These are phyloP conservation scores for Tokudaia tokunoshimensis DNA, from an alignment of 2,797 vertebrate species.

Conservation along the genomic window DNA sequence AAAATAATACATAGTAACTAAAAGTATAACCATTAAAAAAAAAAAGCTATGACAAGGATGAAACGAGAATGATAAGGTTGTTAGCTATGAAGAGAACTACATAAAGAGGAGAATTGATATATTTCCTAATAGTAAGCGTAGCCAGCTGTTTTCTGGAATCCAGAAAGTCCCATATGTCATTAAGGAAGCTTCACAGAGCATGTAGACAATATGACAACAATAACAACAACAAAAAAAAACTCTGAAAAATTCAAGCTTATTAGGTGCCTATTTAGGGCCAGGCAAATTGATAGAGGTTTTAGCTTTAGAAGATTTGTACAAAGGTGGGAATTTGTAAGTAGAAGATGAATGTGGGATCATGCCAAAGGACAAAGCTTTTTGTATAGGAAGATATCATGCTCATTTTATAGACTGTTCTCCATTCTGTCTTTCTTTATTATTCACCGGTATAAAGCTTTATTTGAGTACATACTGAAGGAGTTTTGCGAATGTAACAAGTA, in stretches of 20 bases:
- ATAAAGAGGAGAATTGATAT: background rate
- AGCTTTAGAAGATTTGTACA: background rate
- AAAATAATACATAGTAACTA: background rate
- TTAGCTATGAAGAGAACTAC: background rate
- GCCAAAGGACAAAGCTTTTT: background rate
- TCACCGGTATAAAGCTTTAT: background rate
- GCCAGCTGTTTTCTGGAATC: background rate
- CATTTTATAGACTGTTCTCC: background rate
- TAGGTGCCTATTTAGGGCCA: background rate
- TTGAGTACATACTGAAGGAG: background rate
- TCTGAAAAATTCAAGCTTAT: background rate
- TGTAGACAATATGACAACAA: background rate
- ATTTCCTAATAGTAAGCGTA: background rate
- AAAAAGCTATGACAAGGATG: background rate
- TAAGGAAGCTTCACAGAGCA: background rate
- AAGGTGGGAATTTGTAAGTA: background rate
- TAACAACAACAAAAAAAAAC: background rate
- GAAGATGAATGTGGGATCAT: background rate
- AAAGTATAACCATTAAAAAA: background rate
- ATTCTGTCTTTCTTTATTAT: background rate
- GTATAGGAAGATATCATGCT: background rate
- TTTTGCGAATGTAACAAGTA: background rate
- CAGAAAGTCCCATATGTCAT: background rate
- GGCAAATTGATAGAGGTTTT: too few relatives aligned
- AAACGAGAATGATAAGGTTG: background rate